Conservation (phyloP, 2,113 vertebrate species). For the Melanocharis versteri region DNA sequence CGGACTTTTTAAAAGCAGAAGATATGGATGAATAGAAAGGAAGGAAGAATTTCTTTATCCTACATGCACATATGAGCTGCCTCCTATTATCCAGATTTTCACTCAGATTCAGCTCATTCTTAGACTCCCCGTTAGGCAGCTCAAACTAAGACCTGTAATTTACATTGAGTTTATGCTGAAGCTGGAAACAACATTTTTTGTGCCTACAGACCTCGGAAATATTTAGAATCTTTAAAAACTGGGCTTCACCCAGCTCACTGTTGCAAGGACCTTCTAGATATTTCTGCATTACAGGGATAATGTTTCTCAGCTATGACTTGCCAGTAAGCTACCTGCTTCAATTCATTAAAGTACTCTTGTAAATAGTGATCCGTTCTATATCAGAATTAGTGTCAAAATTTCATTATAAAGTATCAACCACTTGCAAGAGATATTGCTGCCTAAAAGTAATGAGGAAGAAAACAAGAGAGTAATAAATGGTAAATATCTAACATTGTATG, state of each 20-base stretch:
- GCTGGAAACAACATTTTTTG: background rate
- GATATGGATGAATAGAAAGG: background rate
- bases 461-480: background rate
- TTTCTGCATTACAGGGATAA: slow-evolving; percentile 8
- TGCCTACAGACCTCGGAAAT: background rate
- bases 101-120: slow-evolving; percentile 9
- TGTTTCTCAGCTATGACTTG: background rate
- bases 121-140: slow-evolving; percentile 17
- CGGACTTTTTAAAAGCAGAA: slow-evolving; percentile 38
- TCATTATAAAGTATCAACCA: background rate
- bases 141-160: slow-evolving; percentile 55
- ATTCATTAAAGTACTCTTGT: slow-evolving; percentile 31
- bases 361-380: background rate
- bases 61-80: background rate
- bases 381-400: slow-evolving; percentile 32
- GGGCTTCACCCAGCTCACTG: background rate
- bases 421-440: background rate
- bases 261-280: slow-evolving; percentile 49
- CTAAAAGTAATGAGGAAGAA: background rate
- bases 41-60: slow-evolving; percentile 5
- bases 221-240: slow-evolving; percentile 7
- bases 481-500: slow-evolving; percentile 12
- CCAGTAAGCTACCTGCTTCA: slow-evolving; percentile 17
- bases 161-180: slow-evolving; percentile 41
- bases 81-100: background rate